phyloP scores from a whole-genome alignment of 2,113 vertebrate genomes.

The Vulpes vulpes region DNA sequence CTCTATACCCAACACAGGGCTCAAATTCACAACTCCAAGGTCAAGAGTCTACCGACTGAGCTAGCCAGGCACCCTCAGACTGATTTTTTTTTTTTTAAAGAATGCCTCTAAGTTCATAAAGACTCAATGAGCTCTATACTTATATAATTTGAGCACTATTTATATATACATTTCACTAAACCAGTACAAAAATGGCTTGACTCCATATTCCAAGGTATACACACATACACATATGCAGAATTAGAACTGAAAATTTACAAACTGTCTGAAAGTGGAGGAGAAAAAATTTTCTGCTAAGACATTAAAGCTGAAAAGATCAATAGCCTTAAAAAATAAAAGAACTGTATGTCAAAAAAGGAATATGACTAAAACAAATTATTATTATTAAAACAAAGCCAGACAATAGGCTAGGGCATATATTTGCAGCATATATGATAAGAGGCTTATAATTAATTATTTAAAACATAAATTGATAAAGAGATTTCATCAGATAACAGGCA shows the following conservation, averaged over 20 bases:
- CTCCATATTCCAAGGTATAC: background rate
- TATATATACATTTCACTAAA: background rate
- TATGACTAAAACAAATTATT: background rate
- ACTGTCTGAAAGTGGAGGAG: constrained; percentile 18
- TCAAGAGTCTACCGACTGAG: background rate
- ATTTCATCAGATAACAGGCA: background rate
- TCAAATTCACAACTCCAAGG: background rate
- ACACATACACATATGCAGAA: background rate
- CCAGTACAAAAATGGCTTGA: constrained; percentile 28
- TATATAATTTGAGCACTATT: background rate
- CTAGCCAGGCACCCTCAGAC: background rate
- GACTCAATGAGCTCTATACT: background rate
- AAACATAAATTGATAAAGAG: constrained; percentile 20
- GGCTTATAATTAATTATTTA: background rate
- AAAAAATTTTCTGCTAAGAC: background rate
- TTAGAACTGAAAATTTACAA: background rate
- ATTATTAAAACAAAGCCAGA: background rate
- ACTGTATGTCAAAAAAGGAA: background rate
- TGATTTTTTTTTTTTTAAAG: background rate
- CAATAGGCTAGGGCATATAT: background rate
- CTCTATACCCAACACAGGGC: background rate
- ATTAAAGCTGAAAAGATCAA: constrained; percentile 49
- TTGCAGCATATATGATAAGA: constrained; percentile 2
- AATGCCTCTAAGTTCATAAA: background rate
- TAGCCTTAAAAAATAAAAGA: background rate